Evolutionary conservation across 2,888 invertebrate genomes (phyloP), one percentile per base, ranked within the genome.

Genomic region (Sarcophaga caerulescens): DNA sequence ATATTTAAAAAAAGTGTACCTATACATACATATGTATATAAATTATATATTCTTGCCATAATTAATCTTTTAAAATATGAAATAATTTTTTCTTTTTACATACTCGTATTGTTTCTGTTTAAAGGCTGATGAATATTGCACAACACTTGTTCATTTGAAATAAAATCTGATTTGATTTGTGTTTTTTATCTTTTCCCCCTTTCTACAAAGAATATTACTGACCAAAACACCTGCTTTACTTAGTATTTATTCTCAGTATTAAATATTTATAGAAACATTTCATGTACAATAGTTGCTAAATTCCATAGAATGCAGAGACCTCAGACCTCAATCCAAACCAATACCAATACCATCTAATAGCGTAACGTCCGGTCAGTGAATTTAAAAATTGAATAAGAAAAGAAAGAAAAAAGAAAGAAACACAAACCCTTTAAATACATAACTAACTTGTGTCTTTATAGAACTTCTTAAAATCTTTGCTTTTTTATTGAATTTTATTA

Each of bases 321-420:
- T 35, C 35, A 35, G 35, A 35, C 35, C 35, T 35, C 35, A 35
- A 35, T 35, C 35, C 8, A 10, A 35, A 35, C 10, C 8, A 52
- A 52, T 52, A 52, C 12, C 3, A 52, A 17, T 14, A 52, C 17
- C 14, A 52, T 1, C 17, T 52, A 4, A 35, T 8, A 35, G 35
- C 8, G 1, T 35, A 12, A 52, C 52, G 75, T 71, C 71, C 76
- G 82, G 76, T 77, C 82, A 68, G 14, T 82, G 76, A 59, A 59
- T 68, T 23, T 45, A 52, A 19, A 68, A 62, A 69, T 59, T 35
- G 19, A 57, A 66, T 45, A 21, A 65, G 14, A 59, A 23, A 65
- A 25, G 1, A 6, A 25, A 6, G 25, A 6, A 0, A 35, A 35
- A 35, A 25, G 0, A 35, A 35, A 10, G 10, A 35, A 35, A 35